Evolutionary conservation across 2,888 invertebrate species (phyloP).

Genomic region (Pardosa pseudoannulata): DNA sequence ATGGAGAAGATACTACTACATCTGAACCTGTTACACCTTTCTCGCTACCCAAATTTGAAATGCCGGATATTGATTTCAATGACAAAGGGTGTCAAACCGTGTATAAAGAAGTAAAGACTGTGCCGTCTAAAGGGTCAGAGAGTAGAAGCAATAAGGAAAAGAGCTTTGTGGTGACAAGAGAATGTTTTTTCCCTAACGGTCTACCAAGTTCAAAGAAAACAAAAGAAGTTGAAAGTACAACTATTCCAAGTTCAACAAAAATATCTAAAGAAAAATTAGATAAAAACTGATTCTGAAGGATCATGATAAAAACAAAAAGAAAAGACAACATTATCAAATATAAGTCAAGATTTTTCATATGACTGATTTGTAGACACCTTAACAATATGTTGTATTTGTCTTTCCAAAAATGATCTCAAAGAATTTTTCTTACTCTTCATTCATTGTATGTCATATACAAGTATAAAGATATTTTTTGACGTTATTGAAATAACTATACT

Average conservation of each 20-base stretch:
- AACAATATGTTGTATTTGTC: no score
- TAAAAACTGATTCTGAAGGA: no score
- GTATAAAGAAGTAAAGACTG: slow-evolving; percentile 57
- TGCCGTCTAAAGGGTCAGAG: slow-evolving; percentile 7
- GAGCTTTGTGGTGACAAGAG: slow-evolving; percentile 71
- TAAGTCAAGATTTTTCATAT: no score
- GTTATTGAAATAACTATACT: no score
- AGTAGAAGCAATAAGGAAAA: slow-evolving; percentile 34
- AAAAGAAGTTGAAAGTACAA: not conserved
- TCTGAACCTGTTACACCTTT: slow-evolving; percentile 26
- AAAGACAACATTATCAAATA: no score
- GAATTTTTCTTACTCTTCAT: no score
- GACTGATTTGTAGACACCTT: no score
- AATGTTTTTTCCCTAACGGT: slow-evolving; percentile 71
- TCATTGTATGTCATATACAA: no score
- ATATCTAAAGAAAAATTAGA: not conserved
- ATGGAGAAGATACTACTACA: not conserved
- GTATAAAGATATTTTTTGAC: no score
- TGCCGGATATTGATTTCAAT: slow-evolving; percentile 57
- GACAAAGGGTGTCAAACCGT: slow-evolving; percentile 55
- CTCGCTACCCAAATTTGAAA: slow-evolving; percentile 60
- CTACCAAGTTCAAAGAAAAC: slow-evolving; percentile 30
- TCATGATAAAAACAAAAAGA: no score
- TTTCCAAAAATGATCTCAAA: no score
- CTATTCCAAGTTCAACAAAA: not conserved